phyloP scores from a whole-genome alignment of 2,888 invertebrate species.

The Eupithecia centaureata region DNA sequence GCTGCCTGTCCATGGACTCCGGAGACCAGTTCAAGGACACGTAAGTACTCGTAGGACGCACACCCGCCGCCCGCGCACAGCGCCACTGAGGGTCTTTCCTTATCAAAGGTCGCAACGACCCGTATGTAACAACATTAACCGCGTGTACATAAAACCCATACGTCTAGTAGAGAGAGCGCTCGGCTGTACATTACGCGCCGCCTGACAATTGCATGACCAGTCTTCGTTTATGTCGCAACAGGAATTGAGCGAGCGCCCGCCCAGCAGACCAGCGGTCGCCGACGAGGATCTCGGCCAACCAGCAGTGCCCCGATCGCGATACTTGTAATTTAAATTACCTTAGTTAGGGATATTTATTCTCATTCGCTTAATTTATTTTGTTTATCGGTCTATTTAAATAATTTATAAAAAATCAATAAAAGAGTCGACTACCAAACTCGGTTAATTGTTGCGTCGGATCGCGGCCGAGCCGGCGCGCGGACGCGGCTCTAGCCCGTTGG shows the following conservation, averaged over 20 bases:
- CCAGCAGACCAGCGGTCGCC: conserved; percentile 77
- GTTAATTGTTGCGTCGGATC: conserved; percentile 60
- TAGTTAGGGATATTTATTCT: conserved; percentile 84
- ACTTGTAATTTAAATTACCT: conserved; percentile 77
- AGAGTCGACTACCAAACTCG: conserved; percentile 79
- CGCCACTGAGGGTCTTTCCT: conserved; percentile 84
- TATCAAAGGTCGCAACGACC: conserved; percentile 78
- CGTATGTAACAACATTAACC: conserved; percentile 83
- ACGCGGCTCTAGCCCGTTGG: conserved; percentile 46
- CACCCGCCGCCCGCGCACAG: conserved; percentile 83
- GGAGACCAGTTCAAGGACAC: conserved; percentile 93
- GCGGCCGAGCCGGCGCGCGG: conserved; percentile 44
- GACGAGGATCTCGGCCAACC: conserved; percentile 78
- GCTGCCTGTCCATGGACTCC: conserved; percentile 97
- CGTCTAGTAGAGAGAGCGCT: conserved; percentile 78
- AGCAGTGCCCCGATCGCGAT: conserved; percentile 78
- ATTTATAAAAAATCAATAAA: conserved; percentile 78
- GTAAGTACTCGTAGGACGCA: conserved; percentile 86
- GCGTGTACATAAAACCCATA: conserved; percentile 82
- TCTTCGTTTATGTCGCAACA: conserved; percentile 84
- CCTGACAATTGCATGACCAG: conserved; percentile 84
- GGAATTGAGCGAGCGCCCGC: conserved; percentile 79
- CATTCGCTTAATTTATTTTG: conserved; percentile 83
- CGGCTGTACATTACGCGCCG: conserved; percentile 82
- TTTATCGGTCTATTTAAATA: conserved; percentile 79